phyloP scores from a whole-genome alignment of 2,888 invertebrate genomes.

The Hedychridium roseum region DNA sequence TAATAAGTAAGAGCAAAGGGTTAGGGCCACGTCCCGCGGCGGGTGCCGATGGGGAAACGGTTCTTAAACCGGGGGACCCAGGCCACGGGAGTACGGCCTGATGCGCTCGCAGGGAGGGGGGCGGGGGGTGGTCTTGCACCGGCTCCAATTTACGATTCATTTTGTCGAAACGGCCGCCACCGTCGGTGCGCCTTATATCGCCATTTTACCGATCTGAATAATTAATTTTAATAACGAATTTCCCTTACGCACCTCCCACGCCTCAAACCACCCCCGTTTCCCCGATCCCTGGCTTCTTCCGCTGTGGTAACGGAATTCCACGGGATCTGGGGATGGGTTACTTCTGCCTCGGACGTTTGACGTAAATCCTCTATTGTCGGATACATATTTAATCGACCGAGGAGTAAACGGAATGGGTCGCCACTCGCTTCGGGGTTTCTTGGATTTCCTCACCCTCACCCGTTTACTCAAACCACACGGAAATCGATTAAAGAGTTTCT shows the following conservation, averaged over 20 bases:
- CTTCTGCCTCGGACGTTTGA: slow-evolving; percentile 51
- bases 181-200: slow-evolving; percentile 57
- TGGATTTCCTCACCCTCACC: slow-evolving; percentile 15
- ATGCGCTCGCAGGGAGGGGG: slow-evolving; percentile 36
- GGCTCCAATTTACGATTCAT: slow-evolving; percentile 62
- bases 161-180: slow-evolving; percentile 57
- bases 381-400: slow-evolving; percentile 52
- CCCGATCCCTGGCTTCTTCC: slow-evolving; percentile 9
- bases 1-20: slow-evolving; percentile 56
- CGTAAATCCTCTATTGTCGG: slow-evolving; percentile 50
- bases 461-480: slow-evolving; percentile 22
- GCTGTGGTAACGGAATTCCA: slow-evolving; percentile 9
- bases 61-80: slow-evolving; percentile 16
- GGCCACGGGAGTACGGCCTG: no score
- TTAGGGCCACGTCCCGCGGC: slow-evolving; percentile 35
- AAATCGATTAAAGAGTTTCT: slow-evolving; percentile 38
- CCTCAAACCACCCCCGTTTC: slow-evolving; percentile 18
- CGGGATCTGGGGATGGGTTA: not conserved
- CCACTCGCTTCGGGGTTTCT: slow-evolving; percentile 30
- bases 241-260: slow-evolving; percentile 29
- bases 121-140: slow-evolving; percentile 47
- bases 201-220: slow-evolving; percentile 62
- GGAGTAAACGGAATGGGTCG: slow-evolving; percentile 28
- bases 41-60: slow-evolving; percentile 23
- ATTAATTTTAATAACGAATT: slow-evolving; percentile 63